Conservation (phyloP, 2,888 invertebrate species). For the Beris morrisii region DNA sequence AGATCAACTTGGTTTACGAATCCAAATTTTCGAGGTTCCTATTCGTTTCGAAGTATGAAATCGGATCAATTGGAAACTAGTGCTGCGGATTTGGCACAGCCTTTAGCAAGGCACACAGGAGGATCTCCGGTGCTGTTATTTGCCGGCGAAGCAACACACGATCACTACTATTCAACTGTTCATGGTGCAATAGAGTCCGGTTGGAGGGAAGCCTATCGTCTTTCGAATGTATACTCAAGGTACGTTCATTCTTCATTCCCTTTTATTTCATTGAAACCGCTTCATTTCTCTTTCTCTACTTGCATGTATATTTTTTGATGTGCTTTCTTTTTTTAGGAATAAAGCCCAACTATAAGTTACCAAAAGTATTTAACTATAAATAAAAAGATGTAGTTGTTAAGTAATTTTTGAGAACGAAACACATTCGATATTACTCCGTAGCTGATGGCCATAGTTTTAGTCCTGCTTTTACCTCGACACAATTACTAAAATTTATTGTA, state of each 20-base stretch:
- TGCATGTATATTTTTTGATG: constrained; percentile 22
- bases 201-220: constrained; percentile 68
- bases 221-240: constrained; percentile 52
- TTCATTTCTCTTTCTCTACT: background rate
- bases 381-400: background rate
- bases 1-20: constrained; percentile 69
- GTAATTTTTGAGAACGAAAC: background rate
- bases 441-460: background rate
- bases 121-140: constrained; percentile 64
- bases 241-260: constrained; percentile 20
- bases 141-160: constrained; percentile 70
- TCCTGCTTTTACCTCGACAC: no score
- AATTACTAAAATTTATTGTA: no score
- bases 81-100: constrained; percentile 61
- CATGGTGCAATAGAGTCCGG: constrained; percentile 78
- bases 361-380: constrained; percentile 1
- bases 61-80: constrained; percentile 61
- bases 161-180: constrained; percentile 66
- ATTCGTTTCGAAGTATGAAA: constrained; percentile 63
- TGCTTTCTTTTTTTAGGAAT: constrained; percentile 31
- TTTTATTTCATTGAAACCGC: background rate
- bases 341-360: constrained; percentile 24
- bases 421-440: background rate
- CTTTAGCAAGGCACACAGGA: constrained; percentile 51
- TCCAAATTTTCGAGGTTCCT: constrained; percentile 65